Conservation (phyloP, 2,888 invertebrate genomes). For the Osedax fenrisi region DNA sequence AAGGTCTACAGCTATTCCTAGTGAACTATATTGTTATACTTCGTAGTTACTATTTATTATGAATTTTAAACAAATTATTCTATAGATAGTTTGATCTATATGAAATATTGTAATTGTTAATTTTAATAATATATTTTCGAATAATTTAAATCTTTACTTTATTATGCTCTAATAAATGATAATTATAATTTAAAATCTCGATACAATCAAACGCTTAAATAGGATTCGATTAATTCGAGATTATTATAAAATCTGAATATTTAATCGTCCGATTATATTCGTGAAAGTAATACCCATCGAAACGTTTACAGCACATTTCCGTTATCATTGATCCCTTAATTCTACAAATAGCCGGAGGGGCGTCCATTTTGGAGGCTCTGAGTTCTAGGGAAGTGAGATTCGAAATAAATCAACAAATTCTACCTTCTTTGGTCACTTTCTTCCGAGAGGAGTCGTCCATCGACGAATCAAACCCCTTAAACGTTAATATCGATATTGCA, state of each 20-base stretch:
- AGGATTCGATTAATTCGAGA: too few species aligned
- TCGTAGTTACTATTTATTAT: too few species aligned
- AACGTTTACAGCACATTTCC: neutral
- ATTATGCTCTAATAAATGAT: too few species aligned
- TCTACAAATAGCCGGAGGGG: neutral
- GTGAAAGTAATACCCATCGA: neutral
- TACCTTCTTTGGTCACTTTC: neutral
- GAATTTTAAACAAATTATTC: too few species aligned
- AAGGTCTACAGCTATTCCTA: neutral
- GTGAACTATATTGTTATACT: neutral
- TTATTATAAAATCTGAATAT: too few species aligned
- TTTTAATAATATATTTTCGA: too few species aligned
- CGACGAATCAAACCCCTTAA: neutral
- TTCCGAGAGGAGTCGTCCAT: neutral
- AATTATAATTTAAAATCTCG: neutral
- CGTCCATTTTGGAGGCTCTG: neutral
- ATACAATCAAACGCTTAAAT: too few species aligned
- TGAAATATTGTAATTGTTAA: too few species aligned
- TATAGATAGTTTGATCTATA: too few species aligned
- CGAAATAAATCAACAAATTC: neutral
- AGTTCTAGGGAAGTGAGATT: neutral
- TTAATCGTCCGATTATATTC: neutral
- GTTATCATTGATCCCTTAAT: neutral
- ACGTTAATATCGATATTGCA: too few species aligned
- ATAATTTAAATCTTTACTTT: too few species aligned